Conservation (phyloP, 2,797 vertebrate species). For the Pteronotus mesoamericanus region DNA sequence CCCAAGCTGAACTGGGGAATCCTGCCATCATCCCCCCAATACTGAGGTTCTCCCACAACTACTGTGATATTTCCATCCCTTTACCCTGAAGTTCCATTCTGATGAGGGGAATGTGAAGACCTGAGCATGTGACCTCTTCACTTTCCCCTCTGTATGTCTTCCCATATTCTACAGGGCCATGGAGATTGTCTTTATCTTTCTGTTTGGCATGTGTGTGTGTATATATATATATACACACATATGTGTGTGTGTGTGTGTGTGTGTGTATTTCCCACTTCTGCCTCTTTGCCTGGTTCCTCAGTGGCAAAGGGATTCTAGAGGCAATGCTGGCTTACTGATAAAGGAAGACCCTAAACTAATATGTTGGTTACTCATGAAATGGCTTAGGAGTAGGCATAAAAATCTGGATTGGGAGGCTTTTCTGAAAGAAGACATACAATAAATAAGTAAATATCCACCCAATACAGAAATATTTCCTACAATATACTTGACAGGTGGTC, state of each 20-base stretch:
- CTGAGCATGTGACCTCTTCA: not conserved
- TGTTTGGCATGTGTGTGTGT: not conserved
- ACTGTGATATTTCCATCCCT: not conserved
- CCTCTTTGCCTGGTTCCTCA: not conserved
- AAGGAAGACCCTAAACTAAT: not conserved
- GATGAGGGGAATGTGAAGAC: not conserved
- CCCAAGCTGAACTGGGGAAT: not conserved
- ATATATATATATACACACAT: no score
- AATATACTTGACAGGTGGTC: not conserved
- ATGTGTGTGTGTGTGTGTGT: no score
- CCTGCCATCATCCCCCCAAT: not conserved
- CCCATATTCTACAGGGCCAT: not conserved
- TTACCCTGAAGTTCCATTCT: not conserved
- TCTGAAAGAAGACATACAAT: not conserved
- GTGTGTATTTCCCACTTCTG: not conserved
- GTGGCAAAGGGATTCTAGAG: not conserved
- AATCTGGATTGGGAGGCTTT: not conserved
- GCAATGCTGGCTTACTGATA: not conserved
- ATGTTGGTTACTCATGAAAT: not conserved
- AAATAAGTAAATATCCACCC: not conserved
- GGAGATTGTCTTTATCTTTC: not conserved
- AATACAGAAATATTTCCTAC: not conserved
- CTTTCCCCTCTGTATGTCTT: not conserved
- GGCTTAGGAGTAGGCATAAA: not conserved
- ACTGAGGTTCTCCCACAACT: not conserved